Percentiles rank a stretch among this genome's conserved stretches.
These are phyloP conservation scores for Periplaneta americana DNA, from an alignment of 1,140 invertebrate genomes.

Conservation along the genomic window DNA sequence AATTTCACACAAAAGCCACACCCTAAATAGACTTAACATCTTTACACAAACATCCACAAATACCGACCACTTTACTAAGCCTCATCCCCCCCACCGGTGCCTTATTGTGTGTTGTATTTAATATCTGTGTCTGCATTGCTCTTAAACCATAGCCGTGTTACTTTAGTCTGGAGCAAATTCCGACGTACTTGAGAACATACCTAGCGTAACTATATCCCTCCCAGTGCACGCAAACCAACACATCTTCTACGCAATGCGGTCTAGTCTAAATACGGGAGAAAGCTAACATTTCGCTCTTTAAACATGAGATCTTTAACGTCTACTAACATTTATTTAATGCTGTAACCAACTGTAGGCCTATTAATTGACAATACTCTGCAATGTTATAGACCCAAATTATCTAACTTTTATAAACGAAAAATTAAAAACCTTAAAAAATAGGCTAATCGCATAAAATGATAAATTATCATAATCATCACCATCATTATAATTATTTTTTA, in stretches of 20 bases:
- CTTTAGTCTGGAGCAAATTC: neutral
- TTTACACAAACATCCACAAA: neutral
- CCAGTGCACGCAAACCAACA: neutral
- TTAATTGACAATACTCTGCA: too few species aligned
- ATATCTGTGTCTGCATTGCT: neutral
- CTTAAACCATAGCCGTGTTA: neutral
- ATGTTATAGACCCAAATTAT: too few species aligned
- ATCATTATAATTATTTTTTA: too few species aligned
- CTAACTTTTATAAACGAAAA: too few species aligned
- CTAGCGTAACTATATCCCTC: neutral
- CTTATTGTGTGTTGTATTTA: neutral
- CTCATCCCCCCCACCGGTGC: neutral
- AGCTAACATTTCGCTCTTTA: too few species aligned
- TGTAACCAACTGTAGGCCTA: too few species aligned
- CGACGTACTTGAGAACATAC: neutral
- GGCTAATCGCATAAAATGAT: too few species aligned
- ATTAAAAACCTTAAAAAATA: too few species aligned
- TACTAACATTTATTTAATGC: too few species aligned
- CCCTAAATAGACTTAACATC: neutral
- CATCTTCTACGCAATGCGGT: neutral
- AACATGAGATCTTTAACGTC: too few species aligned
- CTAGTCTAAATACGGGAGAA: neutral
- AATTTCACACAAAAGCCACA: neutral
- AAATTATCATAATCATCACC: too few species aligned
- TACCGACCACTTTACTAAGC: neutral